phyloP scores from a whole-genome alignment of 2,797 vertebrate species.

The Psittacula echo region DNA sequence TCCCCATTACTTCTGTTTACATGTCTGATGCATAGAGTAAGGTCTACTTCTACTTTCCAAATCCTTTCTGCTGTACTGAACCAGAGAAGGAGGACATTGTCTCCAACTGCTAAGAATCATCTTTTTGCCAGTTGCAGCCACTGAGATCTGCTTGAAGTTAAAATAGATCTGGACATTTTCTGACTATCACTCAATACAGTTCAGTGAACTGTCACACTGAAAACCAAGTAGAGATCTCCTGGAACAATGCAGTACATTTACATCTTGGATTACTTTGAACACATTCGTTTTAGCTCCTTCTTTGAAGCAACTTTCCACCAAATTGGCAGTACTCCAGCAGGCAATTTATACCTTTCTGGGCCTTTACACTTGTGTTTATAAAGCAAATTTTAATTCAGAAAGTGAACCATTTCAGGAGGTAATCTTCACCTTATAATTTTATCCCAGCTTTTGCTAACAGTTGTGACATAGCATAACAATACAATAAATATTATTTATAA shows the following conservation, averaged over 20 bases:
- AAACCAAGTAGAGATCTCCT: slow-evolving; percentile 43
- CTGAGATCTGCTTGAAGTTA: slow-evolving; percentile 36
- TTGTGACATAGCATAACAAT: neutral
- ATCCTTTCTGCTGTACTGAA: slow-evolving; percentile 61
- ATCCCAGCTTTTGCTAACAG: neutral
- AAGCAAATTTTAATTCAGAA: slow-evolving; percentile 53
- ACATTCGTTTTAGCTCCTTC: slow-evolving; percentile 49
- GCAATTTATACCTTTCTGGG: neutral
- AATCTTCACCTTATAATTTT: slow-evolving; percentile 36
- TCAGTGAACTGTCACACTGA: slow-evolving; percentile 25
- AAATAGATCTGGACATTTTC: slow-evolving; percentile 64
- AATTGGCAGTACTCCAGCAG: slow-evolving; percentile 35
- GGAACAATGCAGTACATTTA: slow-evolving; percentile 61
- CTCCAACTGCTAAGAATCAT: slow-evolving; percentile 16
- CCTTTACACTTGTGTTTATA: slow-evolving; percentile 16
- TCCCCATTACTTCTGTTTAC: slow-evolving; percentile 23
- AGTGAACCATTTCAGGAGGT: neutral
- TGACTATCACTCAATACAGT: neutral
- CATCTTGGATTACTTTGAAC: slow-evolving; percentile 65
- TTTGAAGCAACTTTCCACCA: slow-evolving; percentile 50
- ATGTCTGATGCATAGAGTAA: slow-evolving; percentile 15
- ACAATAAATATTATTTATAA: neutral
- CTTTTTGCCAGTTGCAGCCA: slow-evolving; percentile 34
- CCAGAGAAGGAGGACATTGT: neutral
- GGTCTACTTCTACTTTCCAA: slow-evolving; percentile 22